Evolutionary conservation across 2,888 invertebrate genomes (phyloP).

Genomic region (Leptodirus hochenwartii): DNA sequence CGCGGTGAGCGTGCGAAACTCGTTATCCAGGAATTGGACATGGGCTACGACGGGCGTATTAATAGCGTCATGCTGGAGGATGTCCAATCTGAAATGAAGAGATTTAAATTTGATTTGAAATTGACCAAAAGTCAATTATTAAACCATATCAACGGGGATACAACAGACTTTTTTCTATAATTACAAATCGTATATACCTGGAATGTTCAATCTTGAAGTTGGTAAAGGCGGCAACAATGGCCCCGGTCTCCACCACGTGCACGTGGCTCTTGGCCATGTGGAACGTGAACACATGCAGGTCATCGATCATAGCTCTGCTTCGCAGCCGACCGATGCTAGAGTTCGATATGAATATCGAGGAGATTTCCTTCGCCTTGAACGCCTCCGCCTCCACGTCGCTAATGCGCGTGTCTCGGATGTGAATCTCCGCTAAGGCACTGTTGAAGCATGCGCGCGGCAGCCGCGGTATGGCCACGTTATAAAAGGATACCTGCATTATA

Average conservation of each 20-base stretch:
- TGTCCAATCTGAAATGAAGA: conserved; percentile 39
- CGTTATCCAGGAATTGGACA: conserved; percentile 38
- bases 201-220: conserved; percentile 46
- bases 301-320: conserved; percentile 41
- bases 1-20: conserved; percentile 36
- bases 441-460: conserved; percentile 43
- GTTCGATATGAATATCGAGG: conserved; percentile 40
- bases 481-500: conserved; percentile 41
- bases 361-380: conserved; percentile 46
- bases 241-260: conserved; percentile 33
- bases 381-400: conserved; percentile 39
- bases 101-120: conserved; percentile 6
- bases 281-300: conserved; percentile 41
- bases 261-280: conserved; percentile 40
- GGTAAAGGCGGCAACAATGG: conserved; percentile 42
- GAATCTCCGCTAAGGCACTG: conserved; percentile 41
- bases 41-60: conserved; percentile 39
- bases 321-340: conserved; percentile 40
- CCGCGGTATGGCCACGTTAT: conserved; percentile 36
- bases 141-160: background rate
- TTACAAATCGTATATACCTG: conserved; percentile 28
- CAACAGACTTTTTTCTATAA: conserved; percentile 3
- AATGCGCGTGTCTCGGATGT: conserved; percentile 35
- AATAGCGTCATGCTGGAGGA: conserved; percentile 42
- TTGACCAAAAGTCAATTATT: background rate